Conservation (phyloP, 2,888 invertebrate species). For the Watsonalla binaria region DNA sequence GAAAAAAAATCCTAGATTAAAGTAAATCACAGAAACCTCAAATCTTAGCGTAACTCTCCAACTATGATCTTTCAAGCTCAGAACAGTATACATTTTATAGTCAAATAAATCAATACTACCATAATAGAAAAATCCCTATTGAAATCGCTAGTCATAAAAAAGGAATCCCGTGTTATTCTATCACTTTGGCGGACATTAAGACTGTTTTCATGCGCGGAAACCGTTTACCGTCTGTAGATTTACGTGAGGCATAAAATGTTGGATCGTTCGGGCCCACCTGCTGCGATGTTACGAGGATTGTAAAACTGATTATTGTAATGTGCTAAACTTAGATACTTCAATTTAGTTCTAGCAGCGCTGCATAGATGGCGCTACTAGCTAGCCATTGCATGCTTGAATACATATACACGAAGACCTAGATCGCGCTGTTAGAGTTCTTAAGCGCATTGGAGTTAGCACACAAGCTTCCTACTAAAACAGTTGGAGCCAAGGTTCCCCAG, state of each 20-base stretch:
- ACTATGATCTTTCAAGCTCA: too few relatives aligned
- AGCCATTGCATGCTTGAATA: too few relatives aligned
- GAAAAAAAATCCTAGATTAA: too few relatives aligned
- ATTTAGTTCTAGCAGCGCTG: not conserved
- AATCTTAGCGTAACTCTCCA: too few relatives aligned
- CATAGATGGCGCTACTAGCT: too few relatives aligned
- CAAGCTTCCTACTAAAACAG: too few relatives aligned
- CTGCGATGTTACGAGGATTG: conserved; percentile 7
- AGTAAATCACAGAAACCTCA: too few relatives aligned
- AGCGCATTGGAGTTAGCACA: too few relatives aligned
- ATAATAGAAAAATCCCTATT: not conserved
- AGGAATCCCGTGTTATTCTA: conserved; percentile 14
- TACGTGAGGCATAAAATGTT: conserved; percentile 43
- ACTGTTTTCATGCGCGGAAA: conserved; percentile 15
- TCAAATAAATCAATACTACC: too few relatives aligned
- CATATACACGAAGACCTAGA: too few relatives aligned
- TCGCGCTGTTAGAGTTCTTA: too few relatives aligned
- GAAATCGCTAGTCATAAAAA: not conserved
- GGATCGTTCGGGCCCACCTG: conserved; percentile 37
- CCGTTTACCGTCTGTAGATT: conserved; percentile 37
- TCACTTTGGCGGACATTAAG: conserved; percentile 29
- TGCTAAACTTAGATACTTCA: not conserved
- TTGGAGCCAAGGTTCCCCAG: too few relatives aligned
- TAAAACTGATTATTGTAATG: not conserved
- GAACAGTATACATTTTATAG: not conserved